A percentile compares a stretch with the other conserved stretches of the same genome.
Conservation (phyloP, 2,888 invertebrate species). For the Scrobipalpa atriplicella region DNA sequence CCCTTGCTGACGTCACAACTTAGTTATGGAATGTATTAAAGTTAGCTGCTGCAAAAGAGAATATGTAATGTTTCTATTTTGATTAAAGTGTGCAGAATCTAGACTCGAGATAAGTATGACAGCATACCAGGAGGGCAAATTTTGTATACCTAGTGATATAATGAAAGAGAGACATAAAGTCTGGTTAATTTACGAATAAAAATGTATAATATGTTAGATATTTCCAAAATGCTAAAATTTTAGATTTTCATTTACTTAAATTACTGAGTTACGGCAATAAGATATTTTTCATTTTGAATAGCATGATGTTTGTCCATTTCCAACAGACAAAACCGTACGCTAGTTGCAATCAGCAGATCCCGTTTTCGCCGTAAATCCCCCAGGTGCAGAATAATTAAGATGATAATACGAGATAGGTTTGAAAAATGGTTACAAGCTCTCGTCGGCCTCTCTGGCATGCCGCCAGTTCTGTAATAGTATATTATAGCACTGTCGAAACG, state of each 20-base stretch:
- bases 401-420: slow-evolving; percentile 34
- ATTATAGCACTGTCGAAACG: slow-evolving; percentile 33
- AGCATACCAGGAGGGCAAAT: background rate
- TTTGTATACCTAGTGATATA: too few relatives aligned
- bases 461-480: slow-evolving; percentile 38
- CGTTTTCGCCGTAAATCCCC: slow-evolving; percentile 19
- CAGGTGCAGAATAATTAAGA: slow-evolving; percentile 33
- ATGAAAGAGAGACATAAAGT: too few relatives aligned
- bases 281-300: too few relatives aligned
- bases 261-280: too few relatives aligned
- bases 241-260: too few relatives aligned
- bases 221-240: too few relatives aligned
- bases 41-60: slow-evolving; percentile 3
- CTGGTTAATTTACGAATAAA: too few relatives aligned
- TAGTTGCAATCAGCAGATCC: slow-evolving; percentile 20
- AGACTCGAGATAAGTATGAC: background rate
- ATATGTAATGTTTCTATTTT: slow-evolving; percentile 7
- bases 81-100: background rate
- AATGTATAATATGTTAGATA: too few relatives aligned
- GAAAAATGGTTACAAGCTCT: slow-evolving; percentile 31
- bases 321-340: slow-evolving; percentile 3
- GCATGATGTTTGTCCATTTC: too few relatives aligned
- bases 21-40: slow-evolving; percentile 19
- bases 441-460: slow-evolving; percentile 32
- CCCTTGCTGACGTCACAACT: slow-evolving; percentile 5